Evolutionary conservation across 2,888 invertebrate genomes (phyloP).

Genomic region (Unio delphinus): DNA sequence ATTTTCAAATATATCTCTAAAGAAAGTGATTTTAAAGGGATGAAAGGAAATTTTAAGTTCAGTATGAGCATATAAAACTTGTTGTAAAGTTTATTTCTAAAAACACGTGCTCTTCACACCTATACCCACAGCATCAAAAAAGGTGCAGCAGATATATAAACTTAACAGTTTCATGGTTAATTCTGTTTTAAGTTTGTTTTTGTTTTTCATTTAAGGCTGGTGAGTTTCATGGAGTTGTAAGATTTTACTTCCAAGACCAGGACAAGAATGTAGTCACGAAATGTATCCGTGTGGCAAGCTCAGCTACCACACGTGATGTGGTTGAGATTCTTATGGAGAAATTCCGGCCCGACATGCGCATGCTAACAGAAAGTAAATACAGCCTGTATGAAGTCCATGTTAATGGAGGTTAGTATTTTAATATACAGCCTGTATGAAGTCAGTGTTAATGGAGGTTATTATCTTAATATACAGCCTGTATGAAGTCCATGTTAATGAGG

Average conservation of each 20-base stretch:
- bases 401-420: constrained; percentile 76
- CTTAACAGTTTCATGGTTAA: too few species aligned
- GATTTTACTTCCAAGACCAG: constrained; percentile 99
- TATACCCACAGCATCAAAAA: neutral
- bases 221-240: constrained; percentile 99
- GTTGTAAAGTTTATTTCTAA: too few species aligned
- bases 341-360: constrained; percentile 99
- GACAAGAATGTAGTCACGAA: constrained; percentile 97
- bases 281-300: constrained; percentile 97
- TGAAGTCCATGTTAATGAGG: constrained; percentile 74
- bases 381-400: constrained; percentile 80
- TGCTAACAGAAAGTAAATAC: constrained; percentile 77
- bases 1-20: too few species aligned
- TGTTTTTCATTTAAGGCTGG: constrained; percentile 81
- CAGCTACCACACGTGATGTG: constrained; percentile 95
- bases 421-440: too few species aligned
- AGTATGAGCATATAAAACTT: too few species aligned
- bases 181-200: constrained; percentile 1
- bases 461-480: too few species aligned
- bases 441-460: constrained; percentile 76
- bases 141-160: neutral
- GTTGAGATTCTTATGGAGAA: constrained; percentile 98
- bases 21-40: too few species aligned
- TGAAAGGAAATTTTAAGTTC: too few species aligned
- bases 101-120: too few species aligned